Conservation (phyloP, 2,888 invertebrate genomes). For the Molorchus minor region DNA sequence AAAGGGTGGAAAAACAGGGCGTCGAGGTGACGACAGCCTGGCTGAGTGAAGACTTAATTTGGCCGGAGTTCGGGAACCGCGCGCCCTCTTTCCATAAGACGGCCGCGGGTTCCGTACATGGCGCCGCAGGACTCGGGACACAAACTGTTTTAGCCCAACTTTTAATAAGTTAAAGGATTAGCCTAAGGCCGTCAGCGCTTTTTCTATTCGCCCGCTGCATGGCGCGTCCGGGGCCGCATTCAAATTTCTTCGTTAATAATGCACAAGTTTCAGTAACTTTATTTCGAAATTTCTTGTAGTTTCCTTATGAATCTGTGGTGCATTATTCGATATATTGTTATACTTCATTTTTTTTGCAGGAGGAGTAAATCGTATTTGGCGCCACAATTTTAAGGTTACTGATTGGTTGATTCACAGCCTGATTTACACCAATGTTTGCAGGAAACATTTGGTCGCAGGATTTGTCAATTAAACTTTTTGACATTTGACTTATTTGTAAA, state of each 20-base stretch:
- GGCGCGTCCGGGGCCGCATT: constrained; percentile 24
- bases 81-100: constrained; percentile 37
- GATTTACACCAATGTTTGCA: no score
- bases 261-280: no score
- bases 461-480: no score
- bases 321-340: no score
- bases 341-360: no score
- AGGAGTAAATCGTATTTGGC: no score
- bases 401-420: no score
- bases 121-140: constrained; percentile 53
- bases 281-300: no score
- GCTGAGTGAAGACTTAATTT: constrained; percentile 59
- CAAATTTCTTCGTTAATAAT: constrained; percentile 12
- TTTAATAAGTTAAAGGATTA: constrained; percentile 63
- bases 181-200: constrained; percentile 57
- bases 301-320: no score
- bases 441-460: no score
- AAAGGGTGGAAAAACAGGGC: constrained; percentile 55
- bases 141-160: constrained; percentile 62
- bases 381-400: no score
- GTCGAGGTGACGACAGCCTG: constrained; percentile 55
- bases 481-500: no score
- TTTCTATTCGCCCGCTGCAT: constrained; percentile 51
- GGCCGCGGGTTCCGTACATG: constrained; percentile 52
- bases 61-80: constrained; percentile 57